Conservation (phyloP, 2,797 vertebrate genomes). For the Manis pentadactyla region DNA sequence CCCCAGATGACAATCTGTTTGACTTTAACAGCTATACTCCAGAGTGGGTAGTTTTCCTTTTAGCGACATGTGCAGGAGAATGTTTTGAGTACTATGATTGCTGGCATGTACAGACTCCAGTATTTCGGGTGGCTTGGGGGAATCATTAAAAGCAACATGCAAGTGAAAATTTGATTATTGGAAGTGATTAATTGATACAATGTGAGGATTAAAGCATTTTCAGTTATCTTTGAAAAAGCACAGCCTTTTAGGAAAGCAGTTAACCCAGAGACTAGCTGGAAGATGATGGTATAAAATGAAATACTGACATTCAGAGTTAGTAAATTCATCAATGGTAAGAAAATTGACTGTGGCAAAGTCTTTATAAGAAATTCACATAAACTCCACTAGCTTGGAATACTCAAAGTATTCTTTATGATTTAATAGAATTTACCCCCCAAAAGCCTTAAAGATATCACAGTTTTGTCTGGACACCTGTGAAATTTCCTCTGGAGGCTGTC, state of each 20-base stretch:
- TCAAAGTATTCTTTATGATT: slow-evolving; percentile 9
- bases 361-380: not conserved
- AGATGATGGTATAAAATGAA: not conserved
- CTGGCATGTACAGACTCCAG: slow-evolving; percentile 59
- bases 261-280: not conserved
- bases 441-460: not conserved
- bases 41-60: slow-evolving; percentile 61
- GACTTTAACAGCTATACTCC: slow-evolving; percentile 68
- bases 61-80: slow-evolving; percentile 55
- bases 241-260: not conserved
- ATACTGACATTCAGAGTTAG: slow-evolving; percentile 17
- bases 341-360: not conserved
- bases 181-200: not conserved
- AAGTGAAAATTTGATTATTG: slow-evolving; percentile 15
- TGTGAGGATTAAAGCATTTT: slow-evolving; percentile 41
- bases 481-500: not conserved
- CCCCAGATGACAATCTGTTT: slow-evolving; percentile 75
- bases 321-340: slow-evolving; percentile 11
- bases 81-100: slow-evolving; percentile 71
- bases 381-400: not conserved
- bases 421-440: not conserved
- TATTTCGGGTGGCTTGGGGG: slow-evolving; percentile 46
- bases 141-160: slow-evolving; percentile 2
- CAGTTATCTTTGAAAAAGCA: slow-evolving; percentile 3
- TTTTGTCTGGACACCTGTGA: not conserved